Percentiles rank a stretch among this genome's conserved stretches.
These are phyloP conservation scores for Mobula hypostoma DNA, from an alignment of 2,113 vertebrate species.

Conservation along the genomic window DNA sequence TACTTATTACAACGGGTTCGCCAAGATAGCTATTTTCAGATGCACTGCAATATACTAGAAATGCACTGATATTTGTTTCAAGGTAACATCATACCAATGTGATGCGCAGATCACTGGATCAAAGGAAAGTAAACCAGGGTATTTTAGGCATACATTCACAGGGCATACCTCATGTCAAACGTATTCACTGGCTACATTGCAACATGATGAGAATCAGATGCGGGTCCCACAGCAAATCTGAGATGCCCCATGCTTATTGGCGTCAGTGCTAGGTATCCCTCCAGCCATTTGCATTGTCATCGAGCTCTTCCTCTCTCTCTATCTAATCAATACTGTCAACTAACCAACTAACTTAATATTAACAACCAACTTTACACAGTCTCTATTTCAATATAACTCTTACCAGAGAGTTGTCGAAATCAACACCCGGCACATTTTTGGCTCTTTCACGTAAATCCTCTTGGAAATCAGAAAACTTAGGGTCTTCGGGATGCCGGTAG, in stretches of 20 bases:
- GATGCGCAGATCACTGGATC: background rate
- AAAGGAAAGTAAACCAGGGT: background rate
- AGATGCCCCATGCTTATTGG: background rate
- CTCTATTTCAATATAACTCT: constrained; percentile 43
- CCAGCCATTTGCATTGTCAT: background rate
- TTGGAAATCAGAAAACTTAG: constrained; percentile 79
- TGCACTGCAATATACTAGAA: background rate
- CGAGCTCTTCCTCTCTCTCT: background rate
- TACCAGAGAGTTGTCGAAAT: constrained; percentile 80
- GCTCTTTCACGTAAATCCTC: constrained; percentile 74
- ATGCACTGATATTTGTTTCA: background rate
- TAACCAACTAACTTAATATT: background rate
- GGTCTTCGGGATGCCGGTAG: constrained; percentile 81
- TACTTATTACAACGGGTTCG: background rate
- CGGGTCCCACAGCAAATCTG: background rate
- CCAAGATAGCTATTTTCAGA: background rate
- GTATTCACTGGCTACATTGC: background rate
- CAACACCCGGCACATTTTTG: constrained; percentile 72
- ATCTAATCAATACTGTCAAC: background rate
- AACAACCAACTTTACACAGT: too few species aligned
- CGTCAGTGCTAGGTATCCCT: background rate
- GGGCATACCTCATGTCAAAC: background rate
- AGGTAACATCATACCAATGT: background rate
- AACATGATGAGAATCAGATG: background rate
- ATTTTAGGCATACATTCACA: background rate